Conservation (phyloP, 2,888 invertebrate species). For the Sminthurinus aureus region DNA sequence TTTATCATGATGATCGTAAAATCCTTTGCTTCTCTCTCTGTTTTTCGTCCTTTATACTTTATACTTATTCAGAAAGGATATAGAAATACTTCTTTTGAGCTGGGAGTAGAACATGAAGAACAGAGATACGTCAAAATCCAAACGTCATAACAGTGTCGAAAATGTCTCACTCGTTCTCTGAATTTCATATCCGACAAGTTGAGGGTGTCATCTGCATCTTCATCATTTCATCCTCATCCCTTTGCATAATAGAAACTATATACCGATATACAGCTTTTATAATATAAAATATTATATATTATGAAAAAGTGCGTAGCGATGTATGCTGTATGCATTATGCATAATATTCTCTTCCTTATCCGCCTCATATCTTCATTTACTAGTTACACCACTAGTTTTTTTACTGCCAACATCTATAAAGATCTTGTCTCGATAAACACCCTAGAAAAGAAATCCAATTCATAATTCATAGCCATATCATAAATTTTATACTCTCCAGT, state of each 20-base stretch:
- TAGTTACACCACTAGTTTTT: background rate
- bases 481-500: too few relatives aligned
- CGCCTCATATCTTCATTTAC: too few relatives aligned
- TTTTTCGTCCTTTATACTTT: background rate
- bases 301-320: background rate
- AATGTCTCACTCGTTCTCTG: background rate
- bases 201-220: background rate
- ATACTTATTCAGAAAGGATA: background rate
- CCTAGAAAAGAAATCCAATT: background rate
- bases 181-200: background rate
- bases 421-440: background rate
- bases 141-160: background rate
- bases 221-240: background rate
- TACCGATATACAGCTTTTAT: too few relatives aligned
- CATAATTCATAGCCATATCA: background rate
- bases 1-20: slow-evolving; percentile 1
- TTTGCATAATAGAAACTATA: too few relatives aligned
- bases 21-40: background rate
- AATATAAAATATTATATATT: too few relatives aligned
- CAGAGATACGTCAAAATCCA: background rate
- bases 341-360: too few relatives aligned
- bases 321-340: background rate
- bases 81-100: too few relatives aligned
- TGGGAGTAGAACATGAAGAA: too few relatives aligned
- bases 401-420: background rate